Evolutionary conservation across 1,140 invertebrate genomes (phyloP).

Genomic region (Euura saliciscinereae): DNA sequence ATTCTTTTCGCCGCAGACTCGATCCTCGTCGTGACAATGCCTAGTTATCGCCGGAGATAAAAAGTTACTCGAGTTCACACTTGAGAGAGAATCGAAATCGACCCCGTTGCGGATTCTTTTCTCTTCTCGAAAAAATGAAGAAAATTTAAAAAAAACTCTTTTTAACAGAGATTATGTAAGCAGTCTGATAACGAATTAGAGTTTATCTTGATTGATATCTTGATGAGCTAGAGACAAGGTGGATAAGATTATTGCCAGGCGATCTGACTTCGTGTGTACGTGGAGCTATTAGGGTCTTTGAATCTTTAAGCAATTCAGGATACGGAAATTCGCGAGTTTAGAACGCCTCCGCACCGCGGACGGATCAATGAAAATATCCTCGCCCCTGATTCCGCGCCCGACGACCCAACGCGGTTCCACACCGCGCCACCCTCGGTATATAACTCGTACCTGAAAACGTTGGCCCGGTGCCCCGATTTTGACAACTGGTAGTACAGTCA

Average conservation of each 20-base stretch:
- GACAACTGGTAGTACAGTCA: neutral
- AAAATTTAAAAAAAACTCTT: too few species aligned
- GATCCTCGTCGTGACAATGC: neutral
- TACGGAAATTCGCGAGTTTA: neutral
- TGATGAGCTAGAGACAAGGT: too few species aligned
- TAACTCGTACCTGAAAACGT: conserved; percentile 50
- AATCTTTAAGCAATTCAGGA: neutral
- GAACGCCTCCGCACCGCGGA: conserved; percentile 39
- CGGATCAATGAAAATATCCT: conserved; percentile 58
- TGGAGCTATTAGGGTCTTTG: conserved; percentile 22
- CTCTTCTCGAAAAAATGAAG: neutral
- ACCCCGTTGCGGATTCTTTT: neutral
- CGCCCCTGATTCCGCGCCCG: conserved; percentile 34
- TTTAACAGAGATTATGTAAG: too few species aligned
- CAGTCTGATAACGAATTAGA: too few species aligned
- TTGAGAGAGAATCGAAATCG: neutral
- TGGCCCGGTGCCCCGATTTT: conserved; percentile 22
- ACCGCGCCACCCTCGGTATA: conserved; percentile 44
- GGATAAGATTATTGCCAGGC: too few species aligned
- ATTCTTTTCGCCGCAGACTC: neutral
- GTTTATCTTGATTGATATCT: too few species aligned
- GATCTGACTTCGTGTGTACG: conserved; percentile 35
- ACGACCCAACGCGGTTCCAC: conserved; percentile 43
- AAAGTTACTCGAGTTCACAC: neutral
- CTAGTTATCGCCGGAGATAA: neutral